Evolutionary conservation across 2,888 invertebrate genomes (phyloP), one percentile per base, ranked within the genome.

Genomic region (Sphaerophoria taeniata): DNA sequence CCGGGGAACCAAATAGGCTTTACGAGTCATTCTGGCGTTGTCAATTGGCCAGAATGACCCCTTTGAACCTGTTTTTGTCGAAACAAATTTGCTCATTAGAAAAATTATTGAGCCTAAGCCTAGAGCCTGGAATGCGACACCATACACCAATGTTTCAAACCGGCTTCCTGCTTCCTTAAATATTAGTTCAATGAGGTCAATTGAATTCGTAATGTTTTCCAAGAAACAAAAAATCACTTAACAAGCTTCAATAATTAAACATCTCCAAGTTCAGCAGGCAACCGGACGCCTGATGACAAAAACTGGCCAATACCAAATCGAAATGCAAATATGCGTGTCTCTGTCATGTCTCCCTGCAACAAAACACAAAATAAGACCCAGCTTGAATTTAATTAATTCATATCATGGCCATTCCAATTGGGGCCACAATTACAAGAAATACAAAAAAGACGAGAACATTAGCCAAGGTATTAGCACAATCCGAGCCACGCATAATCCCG

Each of bases 331-430:
- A 24, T 84, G 84, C 71, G 80, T 75, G 75, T 67, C 84, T 51
- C 70, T 78, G 61, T 43, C 79, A 74, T 75, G 84, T 69, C 67
- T 49, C 39, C 70, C 70, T 70, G 36, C 11, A 65, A 65, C 11
- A 58, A 39, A 9, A 24, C n/a, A 55, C 47, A 55, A 24, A 24
- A 49, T 49, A 24, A 33, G 58, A 34, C 80, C 67, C 80, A 77
- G 72, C 73, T 78, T 80, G 80, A 72, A 34, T 81, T 85, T 85
- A 85, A 85, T 85, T 85, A 85, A 85, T 85, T 85, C 81, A 56
- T 85, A 72, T 73, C 80, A 63, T 69, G 69, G 69, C 56, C 39
- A 56, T 67, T 76, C 60, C 65, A 76, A 84, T 74, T 76, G 71
- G n/a, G 80, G 80, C 80, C 80, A 84, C 74, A 49, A 81, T 39